A percentile compares a stretch with the other conserved stretches of the same genome.
Evolutionary conservation across 1,140 invertebrate genomes (phyloP).

Genomic region (Apis dorsata): DNA sequence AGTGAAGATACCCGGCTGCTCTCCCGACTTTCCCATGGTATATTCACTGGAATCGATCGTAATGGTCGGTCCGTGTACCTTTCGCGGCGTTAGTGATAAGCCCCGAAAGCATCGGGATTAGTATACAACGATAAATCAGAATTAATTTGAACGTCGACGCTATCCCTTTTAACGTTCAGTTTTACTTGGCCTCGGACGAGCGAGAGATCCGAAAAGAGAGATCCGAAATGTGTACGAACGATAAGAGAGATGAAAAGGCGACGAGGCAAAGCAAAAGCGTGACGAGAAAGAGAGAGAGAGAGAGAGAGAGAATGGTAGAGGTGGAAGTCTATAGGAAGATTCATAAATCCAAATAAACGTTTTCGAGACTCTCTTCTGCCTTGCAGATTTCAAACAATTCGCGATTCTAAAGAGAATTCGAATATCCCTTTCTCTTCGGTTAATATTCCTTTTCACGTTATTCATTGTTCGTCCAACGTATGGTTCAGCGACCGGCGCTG

Average conservation of each 20-base stretch:
- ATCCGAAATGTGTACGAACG: neutral
- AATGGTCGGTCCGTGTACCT: constrained; percentile 19
- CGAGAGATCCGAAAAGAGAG: constrained; percentile 35
- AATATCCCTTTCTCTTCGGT: constrained; percentile 27
- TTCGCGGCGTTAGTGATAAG: constrained; percentile 36
- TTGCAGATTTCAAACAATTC: constrained; percentile 47
- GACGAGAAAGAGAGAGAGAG: neutral
- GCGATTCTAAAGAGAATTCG: constrained; percentile 45
- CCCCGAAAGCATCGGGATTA: constrained; percentile 58
- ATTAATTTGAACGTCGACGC: constrained; percentile 71
- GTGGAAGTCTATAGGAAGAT: constrained; percentile 58
- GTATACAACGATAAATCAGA: constrained; percentile 71
- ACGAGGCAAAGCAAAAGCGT: neutral
- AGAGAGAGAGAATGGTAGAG: constrained; percentile 8
- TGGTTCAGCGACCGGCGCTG: constrained; percentile 23
- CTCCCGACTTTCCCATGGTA: neutral
- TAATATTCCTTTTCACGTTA: constrained; percentile 45
- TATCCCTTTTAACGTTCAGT: constrained; percentile 65
- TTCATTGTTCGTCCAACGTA: constrained; percentile 44
- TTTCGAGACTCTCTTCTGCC: constrained; percentile 42
- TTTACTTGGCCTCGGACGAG: constrained; percentile 60
- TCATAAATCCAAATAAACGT: constrained; percentile 76
- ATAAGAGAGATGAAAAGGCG: neutral
- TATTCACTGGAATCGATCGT: constrained; percentile 25
- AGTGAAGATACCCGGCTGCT: neutral